phyloP scores from a whole-genome alignment of 2,888 invertebrate species.

The Standfussiana lucernea region DNA sequence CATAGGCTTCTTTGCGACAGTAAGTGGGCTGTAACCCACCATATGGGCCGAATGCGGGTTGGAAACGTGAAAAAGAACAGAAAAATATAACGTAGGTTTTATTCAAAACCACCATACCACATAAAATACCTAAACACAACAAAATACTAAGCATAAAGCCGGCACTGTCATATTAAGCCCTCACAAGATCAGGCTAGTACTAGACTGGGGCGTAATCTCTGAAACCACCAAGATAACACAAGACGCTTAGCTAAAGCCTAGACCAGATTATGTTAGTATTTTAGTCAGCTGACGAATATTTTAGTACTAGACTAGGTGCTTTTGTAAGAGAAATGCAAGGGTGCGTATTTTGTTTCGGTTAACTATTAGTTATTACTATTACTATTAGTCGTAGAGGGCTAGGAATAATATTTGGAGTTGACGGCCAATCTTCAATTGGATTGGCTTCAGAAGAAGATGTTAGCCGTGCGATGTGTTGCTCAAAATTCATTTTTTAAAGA shows the following conservation, averaged over 20 bases:
- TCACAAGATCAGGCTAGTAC: constrained; percentile 58
- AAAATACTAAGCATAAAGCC: constrained; percentile 41
- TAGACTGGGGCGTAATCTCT: constrained; percentile 62
- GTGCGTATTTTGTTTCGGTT: constrained; percentile 3
- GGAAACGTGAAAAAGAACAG: background rate
- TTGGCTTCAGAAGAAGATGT: too few species aligned
- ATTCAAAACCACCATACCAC: background rate
- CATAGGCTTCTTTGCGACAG: background rate
- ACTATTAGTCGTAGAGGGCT: background rate
- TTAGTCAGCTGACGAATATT: constrained; percentile 64
- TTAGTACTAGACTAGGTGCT: constrained; percentile 46
- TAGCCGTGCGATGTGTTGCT: background rate
- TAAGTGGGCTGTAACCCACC: background rate
- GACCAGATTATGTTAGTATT: constrained; percentile 64
- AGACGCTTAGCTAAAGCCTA: constrained; percentile 58
- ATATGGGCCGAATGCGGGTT: background rate
- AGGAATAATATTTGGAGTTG: background rate
- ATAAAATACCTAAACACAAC: constrained; percentile 24
- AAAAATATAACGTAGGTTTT: background rate
- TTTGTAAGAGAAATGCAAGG: constrained; percentile 40
- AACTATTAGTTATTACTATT: too few species aligned
- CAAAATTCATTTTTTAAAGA: background rate
- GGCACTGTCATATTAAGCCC: constrained; percentile 64
- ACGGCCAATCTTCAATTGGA: too few species aligned
- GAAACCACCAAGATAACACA: constrained; percentile 65